Evolutionary conservation across 2,113 vertebrate genomes (phyloP).

Genomic region (Siphamia tubifer): DNA sequence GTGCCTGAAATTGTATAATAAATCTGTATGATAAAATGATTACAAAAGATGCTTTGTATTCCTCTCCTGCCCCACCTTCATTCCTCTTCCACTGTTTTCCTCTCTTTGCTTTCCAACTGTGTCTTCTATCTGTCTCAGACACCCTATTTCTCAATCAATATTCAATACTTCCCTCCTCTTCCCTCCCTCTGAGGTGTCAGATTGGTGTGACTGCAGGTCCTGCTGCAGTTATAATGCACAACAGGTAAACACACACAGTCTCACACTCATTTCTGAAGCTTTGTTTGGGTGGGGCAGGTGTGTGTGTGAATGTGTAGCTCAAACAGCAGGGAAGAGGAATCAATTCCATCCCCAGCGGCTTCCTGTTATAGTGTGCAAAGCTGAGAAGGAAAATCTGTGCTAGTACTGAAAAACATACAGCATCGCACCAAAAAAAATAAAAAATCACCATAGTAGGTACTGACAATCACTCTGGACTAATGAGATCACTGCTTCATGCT

Average conservation of each 20-base stretch:
- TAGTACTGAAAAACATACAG: constrained; percentile 37
- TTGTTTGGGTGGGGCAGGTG: constrained; percentile 34
- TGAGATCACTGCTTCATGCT: constrained; percentile 55
- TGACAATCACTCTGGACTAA: constrained; percentile 37
- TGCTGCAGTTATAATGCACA: constrained; percentile 2
- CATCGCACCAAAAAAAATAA: constrained; percentile 44
- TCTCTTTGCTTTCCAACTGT: constrained; percentile 14
- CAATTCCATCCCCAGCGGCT: constrained; percentile 56
- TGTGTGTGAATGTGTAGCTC: constrained; percentile 15
- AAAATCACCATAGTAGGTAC: constrained; percentile 21
- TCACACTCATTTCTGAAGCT: not conserved
- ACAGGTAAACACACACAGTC: constrained; percentile 26
- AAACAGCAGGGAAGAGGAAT: constrained; percentile 57
- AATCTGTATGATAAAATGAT: not conserved
- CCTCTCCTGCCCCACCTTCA: not conserved
- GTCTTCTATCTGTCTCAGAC: not conserved
- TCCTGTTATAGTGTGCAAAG: constrained; percentile 50
- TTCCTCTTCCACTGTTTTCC: constrained; percentile 2
- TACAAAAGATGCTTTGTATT: constrained; percentile 19
- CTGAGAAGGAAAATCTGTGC: constrained; percentile 29
- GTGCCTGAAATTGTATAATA: not conserved
- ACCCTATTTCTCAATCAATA: constrained; percentile 37
- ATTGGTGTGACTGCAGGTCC: constrained; percentile 26
- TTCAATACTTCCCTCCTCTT: constrained; percentile 4
- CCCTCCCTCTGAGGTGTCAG: constrained; percentile 24